phyloP scores from a whole-genome alignment of 2,888 invertebrate species.

The Drosophila dives region DNA sequence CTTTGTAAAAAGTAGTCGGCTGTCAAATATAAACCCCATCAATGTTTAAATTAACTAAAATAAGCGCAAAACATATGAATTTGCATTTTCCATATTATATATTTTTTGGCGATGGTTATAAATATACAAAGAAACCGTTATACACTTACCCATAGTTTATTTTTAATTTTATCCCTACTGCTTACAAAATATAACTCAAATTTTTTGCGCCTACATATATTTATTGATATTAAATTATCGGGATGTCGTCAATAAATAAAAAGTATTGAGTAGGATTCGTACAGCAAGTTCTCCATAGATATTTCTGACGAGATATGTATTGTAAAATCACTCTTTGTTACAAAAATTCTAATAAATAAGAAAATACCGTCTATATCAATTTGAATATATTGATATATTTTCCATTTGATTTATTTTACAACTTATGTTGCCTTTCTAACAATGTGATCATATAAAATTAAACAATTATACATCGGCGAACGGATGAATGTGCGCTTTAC shows the following conservation, averaged over 20 bases:
- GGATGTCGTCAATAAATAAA: not conserved
- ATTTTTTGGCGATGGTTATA: not conserved
- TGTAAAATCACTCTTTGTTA: not conserved
- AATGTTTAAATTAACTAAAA: not conserved
- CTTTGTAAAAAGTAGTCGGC: not conserved
- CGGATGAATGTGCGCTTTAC: constrained; percentile 40
- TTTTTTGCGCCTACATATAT: not conserved
- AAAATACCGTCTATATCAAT: not conserved
- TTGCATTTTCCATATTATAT: not conserved
- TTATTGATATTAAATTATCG: not conserved
- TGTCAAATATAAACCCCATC: not conserved
- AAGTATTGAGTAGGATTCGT: not conserved
- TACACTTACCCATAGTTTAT: not conserved
- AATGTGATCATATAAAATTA: constrained; percentile 54
- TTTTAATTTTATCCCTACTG: not conserved
- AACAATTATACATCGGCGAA: constrained; percentile 45
- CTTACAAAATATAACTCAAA: not conserved
- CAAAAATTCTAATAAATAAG: not conserved
- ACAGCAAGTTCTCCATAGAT: not conserved
- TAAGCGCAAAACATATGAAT: not conserved
- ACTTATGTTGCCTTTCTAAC: constrained; percentile 49
- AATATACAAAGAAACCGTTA: not conserved
- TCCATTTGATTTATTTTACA: not conserved
- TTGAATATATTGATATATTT: too few relatives aligned
- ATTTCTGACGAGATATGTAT: not conserved